Evolutionary conservation across 2,113 vertebrate genomes (phyloP).

Genomic region (Triplophysa tibetana): DNA sequence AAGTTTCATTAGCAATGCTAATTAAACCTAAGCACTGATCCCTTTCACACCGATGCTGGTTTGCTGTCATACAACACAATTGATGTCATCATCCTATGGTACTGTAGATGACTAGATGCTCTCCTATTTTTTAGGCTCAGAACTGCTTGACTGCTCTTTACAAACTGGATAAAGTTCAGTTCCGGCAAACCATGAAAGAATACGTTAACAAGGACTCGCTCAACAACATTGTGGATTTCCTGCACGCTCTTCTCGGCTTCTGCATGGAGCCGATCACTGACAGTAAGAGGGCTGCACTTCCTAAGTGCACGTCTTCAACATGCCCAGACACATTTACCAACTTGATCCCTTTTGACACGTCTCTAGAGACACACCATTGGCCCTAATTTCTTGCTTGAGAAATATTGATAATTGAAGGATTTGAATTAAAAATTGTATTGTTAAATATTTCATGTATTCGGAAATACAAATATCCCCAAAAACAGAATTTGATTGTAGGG

Average conservation of each 20-base stretch:
- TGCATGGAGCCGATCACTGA: slow-evolving; percentile 99
- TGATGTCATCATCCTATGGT: no score
- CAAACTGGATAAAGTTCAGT: slow-evolving; percentile 95
- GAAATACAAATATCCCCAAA: neutral
- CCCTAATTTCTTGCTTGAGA: slow-evolving; percentile 9
- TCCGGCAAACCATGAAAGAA: slow-evolving; percentile 95
- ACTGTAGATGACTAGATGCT: neutral
- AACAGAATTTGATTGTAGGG: no score
- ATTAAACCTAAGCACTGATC: neutral
- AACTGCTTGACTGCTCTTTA: slow-evolving; percentile 95
- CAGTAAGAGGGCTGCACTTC: slow-evolving; percentile 80
- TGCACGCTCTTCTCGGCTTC: slow-evolving; percentile 97
- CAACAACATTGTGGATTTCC: slow-evolving; percentile 99
- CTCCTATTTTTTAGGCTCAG: slow-evolving; percentile 81
- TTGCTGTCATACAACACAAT: neutral
- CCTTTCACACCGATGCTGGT: neutral
- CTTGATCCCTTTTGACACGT: neutral
- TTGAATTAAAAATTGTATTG: neutral
- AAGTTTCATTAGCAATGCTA: neutral
- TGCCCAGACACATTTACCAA: neutral
- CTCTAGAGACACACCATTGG: slow-evolving; percentile 1
- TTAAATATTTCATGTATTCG: neutral
- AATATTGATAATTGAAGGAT: neutral
- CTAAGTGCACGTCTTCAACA: slow-evolving; percentile 1
- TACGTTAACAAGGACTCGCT: slow-evolving; percentile 98